phyloP scores from a whole-genome alignment of 2,113 vertebrate genomes.

The Strigops habroptila region DNA sequence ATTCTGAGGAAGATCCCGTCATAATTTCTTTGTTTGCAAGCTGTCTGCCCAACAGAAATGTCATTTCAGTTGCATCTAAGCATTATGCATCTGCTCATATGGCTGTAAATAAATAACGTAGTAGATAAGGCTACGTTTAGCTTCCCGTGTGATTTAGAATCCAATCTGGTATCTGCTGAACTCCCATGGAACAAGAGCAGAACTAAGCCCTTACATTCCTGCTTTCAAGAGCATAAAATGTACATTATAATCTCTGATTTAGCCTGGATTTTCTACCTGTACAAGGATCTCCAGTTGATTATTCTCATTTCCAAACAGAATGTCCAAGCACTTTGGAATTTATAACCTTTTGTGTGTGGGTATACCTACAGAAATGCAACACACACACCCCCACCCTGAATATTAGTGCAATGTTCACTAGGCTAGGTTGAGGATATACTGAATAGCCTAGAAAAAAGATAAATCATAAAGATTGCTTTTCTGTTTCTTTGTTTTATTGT shows the following conservation, averaged over 20 bases:
- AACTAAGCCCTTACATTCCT: background rate
- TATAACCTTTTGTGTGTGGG: background rate
- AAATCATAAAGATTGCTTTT: background rate
- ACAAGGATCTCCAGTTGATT: background rate
- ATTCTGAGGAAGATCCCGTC: background rate
- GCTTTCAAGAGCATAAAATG: background rate
- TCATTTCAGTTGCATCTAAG: slow-evolving; percentile 39
- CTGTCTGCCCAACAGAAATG: slow-evolving; percentile 35
- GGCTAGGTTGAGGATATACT: background rate
- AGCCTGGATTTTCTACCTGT: background rate
- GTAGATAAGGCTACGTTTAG: background rate
- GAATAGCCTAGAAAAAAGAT: background rate
- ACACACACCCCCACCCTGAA: fast-evolving
- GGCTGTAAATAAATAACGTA: slow-evolving; percentile 43
- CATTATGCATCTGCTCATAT: slow-evolving; percentile 33
- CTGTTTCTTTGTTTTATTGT: background rate
- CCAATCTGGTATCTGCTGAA: slow-evolving; percentile 27
- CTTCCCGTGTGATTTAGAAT: slow-evolving; percentile 21
- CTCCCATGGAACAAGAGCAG: background rate
- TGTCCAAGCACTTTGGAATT: background rate
- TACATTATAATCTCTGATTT: background rate
- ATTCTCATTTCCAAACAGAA: background rate
- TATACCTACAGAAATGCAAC: background rate
- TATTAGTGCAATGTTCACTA: background rate
- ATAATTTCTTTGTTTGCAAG: slow-evolving; percentile 32